Percentiles rank a stretch among this genome's conserved stretches.
These are phyloP conservation scores for Herpailurus yagouaroundi DNA, from an alignment of 2,113 vertebrate species.

Conservation along the genomic window DNA sequence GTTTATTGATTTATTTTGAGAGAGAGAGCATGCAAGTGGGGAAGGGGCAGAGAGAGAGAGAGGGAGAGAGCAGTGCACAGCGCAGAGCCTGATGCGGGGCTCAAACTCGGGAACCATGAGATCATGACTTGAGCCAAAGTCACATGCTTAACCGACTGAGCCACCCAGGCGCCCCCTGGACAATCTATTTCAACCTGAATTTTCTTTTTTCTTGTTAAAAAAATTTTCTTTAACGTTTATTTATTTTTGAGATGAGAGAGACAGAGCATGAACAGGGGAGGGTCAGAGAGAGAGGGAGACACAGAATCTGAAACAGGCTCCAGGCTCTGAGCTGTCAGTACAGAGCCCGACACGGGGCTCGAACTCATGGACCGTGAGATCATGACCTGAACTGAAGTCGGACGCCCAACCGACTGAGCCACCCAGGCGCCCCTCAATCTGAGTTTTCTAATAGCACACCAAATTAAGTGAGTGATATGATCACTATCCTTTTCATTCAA, in stretches of 20 bases:
- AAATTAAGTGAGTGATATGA: neutral
- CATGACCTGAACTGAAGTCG: neutral
- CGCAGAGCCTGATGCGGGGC: too few relatives aligned
- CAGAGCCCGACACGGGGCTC: fast-evolving
- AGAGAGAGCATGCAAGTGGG: too few relatives aligned
- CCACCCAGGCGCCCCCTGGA: too few relatives aligned
- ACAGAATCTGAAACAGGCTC: neutral
- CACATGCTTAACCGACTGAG: too few relatives aligned
- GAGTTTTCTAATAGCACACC: neutral
- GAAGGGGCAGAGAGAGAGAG: too few relatives aligned
- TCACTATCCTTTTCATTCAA: neutral
- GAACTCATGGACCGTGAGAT: fast-evolving
- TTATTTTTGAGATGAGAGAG: neutral
- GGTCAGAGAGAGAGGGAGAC: neutral
- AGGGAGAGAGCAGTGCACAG: too few relatives aligned
- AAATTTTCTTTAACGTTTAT: neutral
- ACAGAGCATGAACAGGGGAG: too few relatives aligned
- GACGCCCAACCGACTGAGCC: neutral
- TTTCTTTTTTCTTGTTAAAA: neutral
- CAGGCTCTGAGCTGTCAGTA: neutral
- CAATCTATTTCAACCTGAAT: neutral
- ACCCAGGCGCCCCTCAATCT: neutral
- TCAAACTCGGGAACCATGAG: too few relatives aligned
- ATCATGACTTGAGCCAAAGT: too few relatives aligned
- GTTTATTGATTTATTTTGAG: neutral